Evolutionary conservation across 2,888 invertebrate genomes (phyloP).

Genomic region (Bursaphelenchus okinawaensis): DNA sequence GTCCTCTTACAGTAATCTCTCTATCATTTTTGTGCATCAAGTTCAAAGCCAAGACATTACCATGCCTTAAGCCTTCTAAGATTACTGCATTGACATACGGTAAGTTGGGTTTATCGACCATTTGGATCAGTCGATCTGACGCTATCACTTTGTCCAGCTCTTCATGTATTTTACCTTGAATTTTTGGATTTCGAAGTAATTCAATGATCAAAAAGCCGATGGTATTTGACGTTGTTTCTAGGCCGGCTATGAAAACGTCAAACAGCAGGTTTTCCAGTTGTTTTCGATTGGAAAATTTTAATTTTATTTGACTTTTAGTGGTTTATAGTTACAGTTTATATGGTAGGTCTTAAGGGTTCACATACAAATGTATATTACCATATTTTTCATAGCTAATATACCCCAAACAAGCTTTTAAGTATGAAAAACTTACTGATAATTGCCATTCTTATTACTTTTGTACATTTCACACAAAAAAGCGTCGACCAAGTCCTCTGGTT

Average conservation of each 20-base stretch:
- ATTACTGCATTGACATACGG: conserved; percentile 14
- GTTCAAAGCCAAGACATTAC: conserved; percentile 14
- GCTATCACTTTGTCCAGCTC: conserved; percentile 12
- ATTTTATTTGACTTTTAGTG: too few relatives aligned
- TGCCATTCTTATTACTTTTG: background rate
- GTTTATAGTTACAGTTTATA: too few relatives aligned
- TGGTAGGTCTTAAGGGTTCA: too few relatives aligned
- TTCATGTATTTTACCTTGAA: conserved; percentile 6
- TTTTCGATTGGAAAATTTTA: background rate
- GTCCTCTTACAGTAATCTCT: conserved; percentile 7
- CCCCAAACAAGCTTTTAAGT: too few relatives aligned
- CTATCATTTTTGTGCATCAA: conserved; percentile 9
- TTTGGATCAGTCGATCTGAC: background rate
- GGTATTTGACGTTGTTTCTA: conserved; percentile 8
- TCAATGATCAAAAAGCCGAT: background rate
- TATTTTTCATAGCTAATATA: too few relatives aligned
- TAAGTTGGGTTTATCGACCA: conserved; percentile 3
- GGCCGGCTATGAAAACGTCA: background rate
- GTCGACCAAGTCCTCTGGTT: background rate
- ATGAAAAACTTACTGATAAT: background rate
- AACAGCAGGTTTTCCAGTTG: background rate
- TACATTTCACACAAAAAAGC: background rate
- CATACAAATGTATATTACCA: too few relatives aligned
- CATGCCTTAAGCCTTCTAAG: conserved; percentile 8
- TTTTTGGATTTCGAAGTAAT: background rate